Evolutionary conservation across 2,888 invertebrate species (phyloP), one percentile per base, ranked within the genome.

Genomic region (Cepaea hortensis): DNA sequence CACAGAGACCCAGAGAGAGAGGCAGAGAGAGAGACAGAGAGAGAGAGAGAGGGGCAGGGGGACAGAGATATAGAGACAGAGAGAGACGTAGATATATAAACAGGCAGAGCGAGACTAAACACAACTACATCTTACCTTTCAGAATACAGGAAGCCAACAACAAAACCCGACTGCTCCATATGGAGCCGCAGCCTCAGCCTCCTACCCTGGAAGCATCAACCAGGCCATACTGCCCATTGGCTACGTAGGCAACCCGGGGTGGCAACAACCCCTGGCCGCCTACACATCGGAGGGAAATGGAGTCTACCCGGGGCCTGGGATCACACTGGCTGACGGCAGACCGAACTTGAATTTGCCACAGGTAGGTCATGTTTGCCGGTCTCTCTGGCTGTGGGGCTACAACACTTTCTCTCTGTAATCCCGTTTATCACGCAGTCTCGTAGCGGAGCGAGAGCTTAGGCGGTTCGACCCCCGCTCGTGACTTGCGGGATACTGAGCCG

Each of bases 261-360:
- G 79, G 79, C 79, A 79, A 35, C 79, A 79, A 35, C 35, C 35
- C 18, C 3, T 15, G 73, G 23, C n/a, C 20, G 46, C 18, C 9
- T 75, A 76, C 76, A 84, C 5, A 9, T 48, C 20, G 15, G 4
- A 61, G n/a, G 23, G 7, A 15, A n/a, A 46, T 13, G 75, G 23
- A 13, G 6, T 15, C n/a, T 15, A 48, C 7, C 77, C 18, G 50
- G 85, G 50, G 2, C 15, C 50, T 7, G n/a, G 46, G 20, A 50
- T 85, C 35, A 85, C 79, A 65, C 20, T 76, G 35, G 20, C 73
- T 46, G 77, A 76, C 48, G 84, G 84, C 4, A 55, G 68, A 23
- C 76, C 84, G 4, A 76, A 76, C n/a, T 3, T 79, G 15, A n/a
- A 77, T 13, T 11, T 79, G 35, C 79, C 85, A 15, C 85, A 85